These are phyloP conservation scores for Leptinotarsa undecemlineata DNA, from an alignment of 1,140 invertebrate genomes.

Conservation along the genomic window DNA sequence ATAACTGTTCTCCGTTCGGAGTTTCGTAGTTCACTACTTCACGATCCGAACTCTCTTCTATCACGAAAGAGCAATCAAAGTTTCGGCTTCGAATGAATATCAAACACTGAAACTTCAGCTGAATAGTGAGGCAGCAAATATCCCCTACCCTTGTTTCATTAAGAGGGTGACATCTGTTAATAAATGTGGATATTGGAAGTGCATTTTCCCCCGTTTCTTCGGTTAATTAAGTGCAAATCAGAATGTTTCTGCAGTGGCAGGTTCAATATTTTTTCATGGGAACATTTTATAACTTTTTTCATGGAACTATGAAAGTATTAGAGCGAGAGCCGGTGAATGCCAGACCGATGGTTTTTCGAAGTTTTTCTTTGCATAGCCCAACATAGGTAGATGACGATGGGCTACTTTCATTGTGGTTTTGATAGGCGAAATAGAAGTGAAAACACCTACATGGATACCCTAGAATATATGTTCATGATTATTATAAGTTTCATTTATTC, in stretches of 20 bases:
- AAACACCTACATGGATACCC: too few species aligned
- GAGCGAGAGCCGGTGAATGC: too few species aligned
- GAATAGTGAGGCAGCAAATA: neutral
- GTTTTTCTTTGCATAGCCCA: too few species aligned
- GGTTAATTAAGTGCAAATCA: neutral
- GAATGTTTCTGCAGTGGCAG: neutral
- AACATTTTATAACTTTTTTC: too few species aligned
- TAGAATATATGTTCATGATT: too few species aligned
- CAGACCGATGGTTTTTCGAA: too few species aligned
- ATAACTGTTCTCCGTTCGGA: neutral
- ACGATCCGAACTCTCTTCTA: neutral
- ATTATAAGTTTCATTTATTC: too few species aligned
- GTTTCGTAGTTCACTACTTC: neutral
- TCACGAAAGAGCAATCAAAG: neutral
- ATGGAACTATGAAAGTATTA: too few species aligned
- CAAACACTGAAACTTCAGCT: neutral
- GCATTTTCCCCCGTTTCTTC: neutral
- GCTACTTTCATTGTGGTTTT: too few species aligned
- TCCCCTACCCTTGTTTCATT: neutral
- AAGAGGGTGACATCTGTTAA: conserved; percentile 3
- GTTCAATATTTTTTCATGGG: neutral
- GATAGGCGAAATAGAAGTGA: too few species aligned
- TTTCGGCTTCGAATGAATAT: neutral
- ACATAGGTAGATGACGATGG: too few species aligned
- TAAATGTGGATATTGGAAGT: neutral